Evolutionary conservation across 2,797 vertebrate species (phyloP), one percentile per base, ranked within the genome.

Genomic region (Meda fulgida): DNA sequence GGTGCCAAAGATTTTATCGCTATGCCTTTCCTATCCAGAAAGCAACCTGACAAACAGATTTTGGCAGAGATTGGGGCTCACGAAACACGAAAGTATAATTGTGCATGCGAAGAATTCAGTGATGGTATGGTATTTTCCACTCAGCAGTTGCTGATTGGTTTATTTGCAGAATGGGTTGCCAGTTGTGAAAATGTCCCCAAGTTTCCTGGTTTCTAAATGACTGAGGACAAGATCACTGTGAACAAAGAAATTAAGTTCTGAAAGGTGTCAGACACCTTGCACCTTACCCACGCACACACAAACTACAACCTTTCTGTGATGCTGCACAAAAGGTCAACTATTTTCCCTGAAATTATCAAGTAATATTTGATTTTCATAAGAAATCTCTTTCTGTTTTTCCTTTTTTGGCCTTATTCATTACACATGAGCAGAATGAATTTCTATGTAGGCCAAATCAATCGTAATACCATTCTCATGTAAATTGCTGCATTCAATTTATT

Each of bases 181-280:
- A 60, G 73, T 70, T 34, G 46, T 78, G 3, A 69, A 46, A 84
- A 83, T 51, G 72, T 78, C 83, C 75, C 75, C 65, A 78, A 71
- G 76, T 84, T 84, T 76, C 46, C 71, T 84, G 63, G 60, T 84
- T 84, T 84, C 82, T 77, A 78, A 55, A 84, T 84, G 82, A 84
- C 72, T 77, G 3, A 38, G 60, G 46, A 76, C 16, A 51, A 75
- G 46, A 80, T n/a, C 18, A 65, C 9, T n/a, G 29, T 63, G 36
- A 65, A 84, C 60, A 77, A 53, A 48, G 31, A 66, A 67, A 76
- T 43, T 2, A 77, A 53, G 72, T 4, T 77, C 46, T 84, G 4
- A 16, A 26, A 51, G 46, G 73, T 69, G 46, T 55, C 16, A 76
- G 46, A 43, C 31, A 60, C 29, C 55, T 82, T 23, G 26, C 80